Base-by-base conservation (phyloP, 2,888 invertebrate species). In the Aporophyla nigra region DNA sequence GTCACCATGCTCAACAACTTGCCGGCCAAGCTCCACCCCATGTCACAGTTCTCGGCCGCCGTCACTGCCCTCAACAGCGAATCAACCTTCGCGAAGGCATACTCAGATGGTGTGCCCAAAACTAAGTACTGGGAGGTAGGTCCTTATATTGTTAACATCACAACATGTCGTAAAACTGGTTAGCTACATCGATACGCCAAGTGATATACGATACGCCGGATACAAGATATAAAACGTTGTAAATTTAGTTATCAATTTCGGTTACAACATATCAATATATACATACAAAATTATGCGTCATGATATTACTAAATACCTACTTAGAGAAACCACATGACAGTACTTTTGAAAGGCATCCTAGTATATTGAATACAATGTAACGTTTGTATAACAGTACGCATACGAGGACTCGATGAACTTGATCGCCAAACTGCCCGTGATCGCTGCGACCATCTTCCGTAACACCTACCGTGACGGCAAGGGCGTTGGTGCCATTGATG, bases 381-480 rank as follows among this genome's bases (percentile, higher is more conserved):
- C 19, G 79, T 75, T 74, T 74, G 74, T 71, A 10, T 63, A 46
- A 70, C 90, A 96, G 98, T 98, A 98, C 92, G 97, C 97, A 12
- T 99, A 99, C 94, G 99, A 99, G 95, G 99, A 99, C 95, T 97
- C 99, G 24, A 99, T 99, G 99, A 98, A 99, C 94, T 97, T 99
- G 89, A 99, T 99, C 92, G 99, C 99, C 70, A 99, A 99, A 94
- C 96, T 99, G 92, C 99, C 99, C 0, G 99, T 99, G 40, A 97
- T 99, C 27, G 99, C 99, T 1, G 99, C 99, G 24, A 98, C 99
- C 24, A 99, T 99, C 91, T 99, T 99, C 97, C 97, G 99, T 83
- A 99, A 99, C 94, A 97, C 98, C 51, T 98, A 98, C 95, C 97
- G 98, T 86, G 98, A 98, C 90, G 98, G 98, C 79, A 98, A 98